Evolutionary conservation across 2,888 invertebrate genomes (phyloP).

Genomic region (Polia nebulosa): DNA sequence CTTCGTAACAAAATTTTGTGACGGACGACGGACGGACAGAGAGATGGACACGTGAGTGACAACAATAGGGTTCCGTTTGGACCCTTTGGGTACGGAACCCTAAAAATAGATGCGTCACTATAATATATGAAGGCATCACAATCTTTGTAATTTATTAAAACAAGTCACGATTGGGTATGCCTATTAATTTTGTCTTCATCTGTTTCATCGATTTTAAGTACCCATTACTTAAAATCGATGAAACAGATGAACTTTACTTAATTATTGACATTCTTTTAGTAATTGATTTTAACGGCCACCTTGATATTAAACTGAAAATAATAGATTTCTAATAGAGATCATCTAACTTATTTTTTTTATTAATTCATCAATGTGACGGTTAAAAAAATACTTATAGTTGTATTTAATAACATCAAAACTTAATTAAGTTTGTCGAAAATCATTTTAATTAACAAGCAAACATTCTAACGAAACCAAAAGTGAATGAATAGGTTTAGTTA

Average conservation of each 20-base stretch:
- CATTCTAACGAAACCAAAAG: too few relatives aligned
- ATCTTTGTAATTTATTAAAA: background rate
- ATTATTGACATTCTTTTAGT: slow-evolving; percentile 3
- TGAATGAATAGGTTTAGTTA: too few relatives aligned
- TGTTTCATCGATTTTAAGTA: too few relatives aligned
- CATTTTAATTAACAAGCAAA: too few relatives aligned
- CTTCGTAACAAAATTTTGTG: too few relatives aligned
- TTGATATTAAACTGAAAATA: background rate
- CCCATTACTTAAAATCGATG: slow-evolving; percentile 1
- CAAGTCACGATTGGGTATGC: background rate
- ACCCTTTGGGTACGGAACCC: too few relatives aligned
- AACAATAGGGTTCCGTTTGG: too few relatives aligned
- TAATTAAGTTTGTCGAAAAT: too few relatives aligned
- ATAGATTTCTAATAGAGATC: background rate
- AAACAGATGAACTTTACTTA: slow-evolving; percentile 8
- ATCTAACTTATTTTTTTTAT: background rate
- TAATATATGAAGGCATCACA: background rate
- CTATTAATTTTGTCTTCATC: background rate
- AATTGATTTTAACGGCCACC: background rate
- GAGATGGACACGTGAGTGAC: too few relatives aligned
- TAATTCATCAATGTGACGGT: background rate
- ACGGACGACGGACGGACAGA: too few relatives aligned
- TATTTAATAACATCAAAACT: background rate
- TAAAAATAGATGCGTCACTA: too few relatives aligned
- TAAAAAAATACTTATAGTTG: background rate